Base-by-base conservation (phyloP, 2,888 invertebrate species). In the Dione vanillae region DNA sequence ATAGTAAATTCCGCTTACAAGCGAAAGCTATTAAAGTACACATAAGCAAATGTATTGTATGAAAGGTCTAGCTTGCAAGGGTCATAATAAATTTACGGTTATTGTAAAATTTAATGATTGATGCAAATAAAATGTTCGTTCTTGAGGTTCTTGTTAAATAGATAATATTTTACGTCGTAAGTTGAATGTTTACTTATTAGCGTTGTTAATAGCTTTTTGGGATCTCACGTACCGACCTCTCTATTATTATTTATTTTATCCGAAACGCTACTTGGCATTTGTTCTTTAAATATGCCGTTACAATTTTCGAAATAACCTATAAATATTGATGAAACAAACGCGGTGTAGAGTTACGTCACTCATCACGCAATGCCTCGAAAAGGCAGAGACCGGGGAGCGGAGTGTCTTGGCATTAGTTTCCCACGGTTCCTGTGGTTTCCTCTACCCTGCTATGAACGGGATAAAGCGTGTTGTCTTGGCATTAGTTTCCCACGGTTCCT, bases 131-230 rank as follows among this genome's bases (percentile, higher is more conserved):
- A 27, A 27, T 27, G 27, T 27, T 27, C 27, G 27, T 5, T 27
- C 27, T 27, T 3, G 5, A 27, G 27, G 27, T 27, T 27, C 27
- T 27, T 3, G 27, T 27, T 27, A 27, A 27, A 5, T 43, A 59
- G 1, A 3, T 59, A 27, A 59, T 41, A 20, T 19, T 41, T 59
- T 41, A 43, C 43, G 59, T n/a, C 20, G 40, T 14, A 43, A 11
- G 6, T 9, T 27, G 27, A 27, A 61, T 61, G 59, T 61, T 45
- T 61, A 20, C 43, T 45, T 43, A 61, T 45, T 61, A n/a, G 59
- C 43, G 59, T 43, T 27, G 1, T n/a, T 61, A 61, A 61, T 45
- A n/a, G n/a, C 20, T 27, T 58, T 58, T 58, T 58, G 41, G 40
- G 40, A 41, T 58, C 16, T 58, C 41, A 58, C 58, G 58, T 58